Conservation (phyloP, 2,113 vertebrate species). For the Colinus virginianus region DNA sequence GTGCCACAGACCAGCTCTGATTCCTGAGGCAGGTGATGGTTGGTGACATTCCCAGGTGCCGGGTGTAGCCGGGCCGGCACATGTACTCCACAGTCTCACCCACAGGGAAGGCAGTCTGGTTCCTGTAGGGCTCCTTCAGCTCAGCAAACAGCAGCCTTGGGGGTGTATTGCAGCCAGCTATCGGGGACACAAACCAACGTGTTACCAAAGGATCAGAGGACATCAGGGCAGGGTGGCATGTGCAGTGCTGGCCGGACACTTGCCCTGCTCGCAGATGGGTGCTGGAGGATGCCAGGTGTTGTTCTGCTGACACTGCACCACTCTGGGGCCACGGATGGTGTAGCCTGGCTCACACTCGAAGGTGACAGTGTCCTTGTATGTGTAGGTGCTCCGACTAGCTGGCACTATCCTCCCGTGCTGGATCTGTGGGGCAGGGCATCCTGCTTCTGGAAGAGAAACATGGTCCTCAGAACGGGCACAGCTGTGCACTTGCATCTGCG, state of each 20-base stretch:
- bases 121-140: background rate
- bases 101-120: background rate
- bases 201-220: background rate
- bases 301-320: slow-evolving; percentile 41
- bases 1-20: background rate
- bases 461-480: background rate
- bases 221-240: accelerated
- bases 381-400: slow-evolving; percentile 23
- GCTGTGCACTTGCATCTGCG: accelerated
- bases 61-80: background rate
- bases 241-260: background rate
- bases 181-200: background rate
- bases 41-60: accelerated
- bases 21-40: slow-evolving; percentile 9
- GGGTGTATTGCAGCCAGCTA: slow-evolving; percentile 22
- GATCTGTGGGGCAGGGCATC: slow-evolving; percentile 46
- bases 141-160: background rate
- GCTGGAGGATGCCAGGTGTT: slow-evolving; percentile 61
- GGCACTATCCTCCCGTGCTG: slow-evolving; percentile 47
- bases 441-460: background rate
- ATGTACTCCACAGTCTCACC: background rate
- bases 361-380: slow-evolving; percentile 34
- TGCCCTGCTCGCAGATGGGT: slow-evolving; percentile 62
- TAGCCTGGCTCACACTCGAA: slow-evolving; percentile 70
- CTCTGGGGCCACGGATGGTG: slow-evolving; percentile 28